Evolutionary conservation across 2,113 vertebrate genomes (phyloP), one percentile per base, ranked within the genome.

Genomic region (Romanogobio albipinnatus): DNA sequence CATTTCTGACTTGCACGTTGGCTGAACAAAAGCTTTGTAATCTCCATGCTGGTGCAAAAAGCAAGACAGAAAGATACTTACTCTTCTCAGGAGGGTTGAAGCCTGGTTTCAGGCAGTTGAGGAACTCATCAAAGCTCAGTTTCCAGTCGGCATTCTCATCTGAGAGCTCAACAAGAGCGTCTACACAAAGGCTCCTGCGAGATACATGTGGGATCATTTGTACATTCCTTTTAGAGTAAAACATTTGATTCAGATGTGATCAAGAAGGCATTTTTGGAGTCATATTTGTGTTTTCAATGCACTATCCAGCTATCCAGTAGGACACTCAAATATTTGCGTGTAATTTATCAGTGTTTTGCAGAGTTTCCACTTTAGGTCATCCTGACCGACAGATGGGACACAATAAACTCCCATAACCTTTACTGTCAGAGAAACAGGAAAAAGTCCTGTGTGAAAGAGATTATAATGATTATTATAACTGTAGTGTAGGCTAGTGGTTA

Each of bases 111-210:
- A 99, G 94, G 92, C 98, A 99, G 93, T 97, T 97, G 88, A 99
- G 96, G 92, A 99, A 99, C 91, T 99, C 98, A 81, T 94, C 96
- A 91, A 99, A 99, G 94, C 96, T 99, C 91, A 99, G 95, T 91
- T 99, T 99, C 98, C 98, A 99, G 92, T 99, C 98, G 2, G 97
- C 96, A 39, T 99, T 98, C 92, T 99, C 97, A 91, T 99, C 98
- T 11, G 98, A 99, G 61, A 99, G 95, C 90, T 99, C 98, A n/a
- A 99, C 98, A 88, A 99, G 96, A 66, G 98, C 98, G 82, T 99
- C 98, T 0, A 99, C 94, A 61, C 98, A 99, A 88, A 99, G 96
- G 89, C 97, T 97, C 94, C 98, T 99, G 91, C 26, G 61, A 77
- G 14, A 84, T 22, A 81, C 33, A 84, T 26, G 26, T 58, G 49